Evolutionary conservation across 2,888 invertebrate genomes (phyloP).

Genomic region (Erebia palarica): DNA sequence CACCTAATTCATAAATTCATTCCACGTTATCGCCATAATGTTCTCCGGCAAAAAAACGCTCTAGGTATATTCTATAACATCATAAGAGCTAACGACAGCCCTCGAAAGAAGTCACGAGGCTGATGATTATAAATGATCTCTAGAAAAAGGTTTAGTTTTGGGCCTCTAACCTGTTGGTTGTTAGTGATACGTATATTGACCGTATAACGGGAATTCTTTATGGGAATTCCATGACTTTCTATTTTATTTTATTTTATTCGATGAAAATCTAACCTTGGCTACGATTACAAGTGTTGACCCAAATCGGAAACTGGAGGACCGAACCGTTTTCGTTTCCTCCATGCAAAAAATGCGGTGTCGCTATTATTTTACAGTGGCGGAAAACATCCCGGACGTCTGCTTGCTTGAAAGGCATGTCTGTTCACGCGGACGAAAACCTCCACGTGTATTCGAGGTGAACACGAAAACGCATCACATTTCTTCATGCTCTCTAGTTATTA

Average conservation of each 20-base stretch:
- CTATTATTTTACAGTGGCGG: too few relatives aligned
- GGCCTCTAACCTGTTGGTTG: background rate
- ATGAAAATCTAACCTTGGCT: too few relatives aligned
- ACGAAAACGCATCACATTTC: too few relatives aligned
- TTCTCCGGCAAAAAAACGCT: constrained; percentile 1
- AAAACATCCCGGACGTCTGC: too few relatives aligned
- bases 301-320: too few relatives aligned
- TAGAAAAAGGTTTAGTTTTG: background rate
- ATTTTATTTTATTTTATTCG: background rate
- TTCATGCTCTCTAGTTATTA: too few relatives aligned
- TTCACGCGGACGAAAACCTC: too few relatives aligned
- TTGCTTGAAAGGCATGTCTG: too few relatives aligned
- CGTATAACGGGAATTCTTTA: background rate
- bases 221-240: background rate
- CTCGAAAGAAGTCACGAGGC: constrained; percentile 11
- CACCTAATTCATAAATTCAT: constrained; percentile 9
- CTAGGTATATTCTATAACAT: background rate
- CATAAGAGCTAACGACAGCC: background rate
- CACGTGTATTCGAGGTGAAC: too few relatives aligned
- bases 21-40: background rate
- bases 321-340: too few relatives aligned
- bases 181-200: background rate
- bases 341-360: too few relatives aligned
- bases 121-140: constrained; percentile 17
- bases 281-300: too few relatives aligned